Base-by-base conservation (phyloP, 2,797 vertebrate species). In the Poliocrania exsul region DNA sequence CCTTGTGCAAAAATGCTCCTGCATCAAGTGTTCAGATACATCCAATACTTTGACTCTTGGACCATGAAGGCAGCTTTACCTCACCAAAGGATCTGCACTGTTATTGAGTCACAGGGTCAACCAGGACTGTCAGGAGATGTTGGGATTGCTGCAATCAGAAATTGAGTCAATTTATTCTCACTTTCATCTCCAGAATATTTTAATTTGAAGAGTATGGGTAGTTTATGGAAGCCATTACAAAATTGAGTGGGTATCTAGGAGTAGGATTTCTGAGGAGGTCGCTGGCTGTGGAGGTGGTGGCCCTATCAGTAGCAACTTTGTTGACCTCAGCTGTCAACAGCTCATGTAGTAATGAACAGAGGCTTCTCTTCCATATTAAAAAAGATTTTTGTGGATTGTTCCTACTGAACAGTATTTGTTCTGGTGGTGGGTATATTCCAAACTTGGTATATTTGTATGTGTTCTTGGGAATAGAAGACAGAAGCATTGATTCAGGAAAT, bases 291-390 rank as follows among this genome's bases (percentile, higher is more conserved):
- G 17, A 21, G 6, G 8, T 79, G 24, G 5, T 64, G 49, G 23
- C 19, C 14, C 3, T 64, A 19, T 23, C 37, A 37, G 17, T 28
- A 85, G 49, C 42, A 35, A 28, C 35, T 35, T 8, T 38, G 8
- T 38, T 75, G 71, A 60, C 8, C 17, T 71, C 40, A 49, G 40
- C 28, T 56, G 25, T 85, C 33, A 51, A 21, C 33, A 38, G 35
- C 24, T 74, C 18, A 24, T 26, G 17, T 0, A 9, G 11, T 44
- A 64, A 38, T 0, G 0, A 73, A 50, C 7, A 24, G 25, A 5
- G 19, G 13, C n/a, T 70, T 88, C 56, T 65, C 25, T 50, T 20
- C 31, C 16, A 11, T 29, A 9, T 24, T 44, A 57, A 64, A 4
- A 85, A 56, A 51, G 13, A 6, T 35, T 67, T 78, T 7, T 7